Conservation (phyloP, 2,797 vertebrate genomes). For the Manis crassicaudata region DNA sequence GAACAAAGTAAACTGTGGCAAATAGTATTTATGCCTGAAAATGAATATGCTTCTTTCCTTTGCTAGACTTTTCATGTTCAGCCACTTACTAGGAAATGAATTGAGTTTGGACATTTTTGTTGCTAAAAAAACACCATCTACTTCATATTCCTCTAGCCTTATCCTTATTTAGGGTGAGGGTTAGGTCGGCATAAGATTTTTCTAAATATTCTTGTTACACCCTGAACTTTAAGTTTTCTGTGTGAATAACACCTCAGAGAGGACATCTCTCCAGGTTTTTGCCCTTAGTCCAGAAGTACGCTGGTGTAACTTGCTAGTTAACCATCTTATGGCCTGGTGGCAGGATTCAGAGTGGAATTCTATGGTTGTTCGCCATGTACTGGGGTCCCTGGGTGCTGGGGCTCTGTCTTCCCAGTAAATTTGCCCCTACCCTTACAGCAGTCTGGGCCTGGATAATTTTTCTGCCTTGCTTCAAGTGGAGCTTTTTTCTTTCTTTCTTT, state of each 20-base stretch:
- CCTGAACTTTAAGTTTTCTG: not conserved
- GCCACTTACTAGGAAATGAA: not conserved
- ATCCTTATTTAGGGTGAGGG: not conserved
- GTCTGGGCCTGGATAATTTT: not conserved
- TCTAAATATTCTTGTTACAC: not conserved
- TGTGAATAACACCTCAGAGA: not conserved
- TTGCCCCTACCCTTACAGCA: not conserved
- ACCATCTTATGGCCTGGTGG: too few species aligned
- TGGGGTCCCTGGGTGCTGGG: not conserved
- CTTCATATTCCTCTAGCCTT: not conserved
- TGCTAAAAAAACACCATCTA: not conserved
- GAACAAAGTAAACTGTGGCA: not conserved
- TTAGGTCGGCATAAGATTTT: not conserved
- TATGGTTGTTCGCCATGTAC: not conserved
- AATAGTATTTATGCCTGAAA: not conserved
- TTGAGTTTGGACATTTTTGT: not conserved
- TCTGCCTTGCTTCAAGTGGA: not conserved
- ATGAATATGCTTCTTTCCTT: not conserved
- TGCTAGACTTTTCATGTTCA: not conserved
- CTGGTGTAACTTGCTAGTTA: not conserved
- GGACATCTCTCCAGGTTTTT: not conserved
- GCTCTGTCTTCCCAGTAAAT: not conserved
- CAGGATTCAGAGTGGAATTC: not conserved
- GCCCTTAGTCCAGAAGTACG: not conserved
- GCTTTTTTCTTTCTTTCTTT: not conserved